Evolutionary conservation across 2,888 invertebrate species (phyloP).

Genomic region (Caenorhabditis sinica): DNA sequence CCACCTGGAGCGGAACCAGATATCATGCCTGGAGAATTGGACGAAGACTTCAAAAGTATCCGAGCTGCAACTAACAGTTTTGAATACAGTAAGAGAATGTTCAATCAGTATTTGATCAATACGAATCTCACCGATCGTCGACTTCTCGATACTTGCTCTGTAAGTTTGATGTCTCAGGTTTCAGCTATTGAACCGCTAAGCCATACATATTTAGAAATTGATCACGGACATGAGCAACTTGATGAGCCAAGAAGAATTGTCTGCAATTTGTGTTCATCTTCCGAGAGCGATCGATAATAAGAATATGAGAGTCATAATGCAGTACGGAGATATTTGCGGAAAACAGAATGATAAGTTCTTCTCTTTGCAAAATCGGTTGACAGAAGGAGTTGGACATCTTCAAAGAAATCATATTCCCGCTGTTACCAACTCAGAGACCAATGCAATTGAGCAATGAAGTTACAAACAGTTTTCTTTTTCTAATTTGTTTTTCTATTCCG

Average conservation of each 20-base stretch:
- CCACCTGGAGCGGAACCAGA: background rate
- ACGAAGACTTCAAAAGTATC: background rate
- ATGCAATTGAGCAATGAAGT: background rate
- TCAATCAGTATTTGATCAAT: background rate
- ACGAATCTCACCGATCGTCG: background rate
- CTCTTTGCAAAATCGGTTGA: background rate
- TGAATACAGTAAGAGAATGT: background rate
- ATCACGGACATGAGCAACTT: background rate
- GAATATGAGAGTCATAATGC: background rate
- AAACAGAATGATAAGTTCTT: background rate
- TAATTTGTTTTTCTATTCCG: too few relatives aligned
- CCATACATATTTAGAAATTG: background rate
- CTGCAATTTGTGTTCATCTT: background rate
- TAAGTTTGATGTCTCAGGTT: background rate
- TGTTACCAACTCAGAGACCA: background rate
- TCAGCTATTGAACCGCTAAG: background rate
- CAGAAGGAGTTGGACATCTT: background rate
- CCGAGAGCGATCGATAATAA: slow-evolving; percentile 20
- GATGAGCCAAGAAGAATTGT: background rate
- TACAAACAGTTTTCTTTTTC: background rate
- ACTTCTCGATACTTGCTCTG: slow-evolving; percentile 7
- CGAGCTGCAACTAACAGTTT: background rate
- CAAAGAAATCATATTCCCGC: background rate
- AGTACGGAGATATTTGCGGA: background rate
- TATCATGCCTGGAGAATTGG: background rate